A percentile compares a stretch with the other conserved stretches of the same genome.
Evolutionary conservation across 2,797 vertebrate genomes (phyloP).

Genomic region (Chromis chromis): DNA sequence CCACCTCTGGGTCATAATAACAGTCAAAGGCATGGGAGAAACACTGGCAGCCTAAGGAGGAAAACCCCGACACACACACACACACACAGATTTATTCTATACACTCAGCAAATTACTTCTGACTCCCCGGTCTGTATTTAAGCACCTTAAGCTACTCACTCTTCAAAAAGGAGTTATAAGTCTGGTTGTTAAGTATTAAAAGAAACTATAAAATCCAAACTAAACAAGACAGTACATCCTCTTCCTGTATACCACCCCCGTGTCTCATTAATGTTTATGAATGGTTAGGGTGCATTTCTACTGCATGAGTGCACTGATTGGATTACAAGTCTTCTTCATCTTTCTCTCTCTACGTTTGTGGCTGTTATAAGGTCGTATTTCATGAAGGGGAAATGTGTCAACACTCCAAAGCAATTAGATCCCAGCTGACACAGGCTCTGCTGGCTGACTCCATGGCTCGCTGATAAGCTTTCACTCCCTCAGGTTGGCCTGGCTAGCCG

Average conservation of each 20-base stretch:
- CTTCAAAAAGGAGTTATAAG: constrained; percentile 22
- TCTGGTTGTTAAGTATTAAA: constrained; percentile 49
- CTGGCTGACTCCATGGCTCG: constrained; percentile 41
- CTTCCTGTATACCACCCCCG: constrained; percentile 51
- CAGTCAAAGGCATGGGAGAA: constrained; percentile 92
- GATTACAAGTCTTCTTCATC: constrained; percentile 57
- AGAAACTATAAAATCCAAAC: constrained; percentile 65
- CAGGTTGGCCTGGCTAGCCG: constrained; percentile 14
- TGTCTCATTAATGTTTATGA: constrained; percentile 59
- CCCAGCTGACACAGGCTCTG: constrained; percentile 51
- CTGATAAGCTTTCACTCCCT: constrained; percentile 43
- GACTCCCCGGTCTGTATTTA: constrained; percentile 43
- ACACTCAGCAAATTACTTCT: constrained; percentile 47
- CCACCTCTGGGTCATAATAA: constrained; percentile 91
- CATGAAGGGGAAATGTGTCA: constrained; percentile 57
- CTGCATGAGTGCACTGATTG: constrained; percentile 37
- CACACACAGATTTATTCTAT: constrained; percentile 50
- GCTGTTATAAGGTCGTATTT: constrained; percentile 57
- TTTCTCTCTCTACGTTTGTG: constrained; percentile 35
- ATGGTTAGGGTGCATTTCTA: constrained; percentile 48
- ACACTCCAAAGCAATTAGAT: constrained; percentile 65
- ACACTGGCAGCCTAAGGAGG: constrained; percentile 92
- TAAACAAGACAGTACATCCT: constrained; percentile 52
- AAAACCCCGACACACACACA: constrained; percentile 65
- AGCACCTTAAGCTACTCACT: constrained; percentile 56